Evolutionary conservation across 2,888 invertebrate species (phyloP).

Genomic region (Habroteleia sp.): DNA sequence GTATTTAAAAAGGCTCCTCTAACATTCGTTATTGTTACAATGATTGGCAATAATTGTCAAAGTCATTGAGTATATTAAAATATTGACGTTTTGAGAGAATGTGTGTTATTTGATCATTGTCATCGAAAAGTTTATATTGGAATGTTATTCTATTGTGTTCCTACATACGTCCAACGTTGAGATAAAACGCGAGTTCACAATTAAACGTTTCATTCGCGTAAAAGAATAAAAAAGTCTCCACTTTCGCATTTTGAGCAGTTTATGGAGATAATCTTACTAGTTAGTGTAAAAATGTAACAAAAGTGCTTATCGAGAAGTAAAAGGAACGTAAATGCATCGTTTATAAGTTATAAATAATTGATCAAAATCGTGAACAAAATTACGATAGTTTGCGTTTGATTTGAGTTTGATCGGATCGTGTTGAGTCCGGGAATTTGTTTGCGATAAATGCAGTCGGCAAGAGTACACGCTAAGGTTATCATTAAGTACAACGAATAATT

Average conservation of each 20-base stretch:
- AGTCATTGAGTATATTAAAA: slow-evolving; percentile 43
- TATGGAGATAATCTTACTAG: slow-evolving; percentile 20
- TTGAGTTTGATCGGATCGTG: too few species aligned
- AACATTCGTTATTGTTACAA: slow-evolving; percentile 36
- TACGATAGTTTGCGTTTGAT: slow-evolving; percentile 28
- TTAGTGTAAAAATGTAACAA: slow-evolving; percentile 1
- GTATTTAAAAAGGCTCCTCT: slow-evolving; percentile 28
- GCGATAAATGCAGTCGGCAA: slow-evolving; percentile 44
- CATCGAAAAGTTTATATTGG: too few species aligned
- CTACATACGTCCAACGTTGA: slow-evolving; percentile 37
- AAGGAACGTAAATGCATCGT: too few species aligned
- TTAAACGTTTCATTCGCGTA: not conserved
- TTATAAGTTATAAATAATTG: too few species aligned
- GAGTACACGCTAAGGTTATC: slow-evolving; percentile 36
- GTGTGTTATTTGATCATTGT: slow-evolving; percentile 42
- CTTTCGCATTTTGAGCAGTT: slow-evolving; percentile 24
- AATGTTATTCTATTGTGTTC: slow-evolving; percentile 29
- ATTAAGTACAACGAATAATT: slow-evolving; percentile 52
- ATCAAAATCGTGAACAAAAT: slow-evolving; percentile 9
- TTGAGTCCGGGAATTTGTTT: slow-evolving; percentile 36
- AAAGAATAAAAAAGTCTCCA: slow-evolving; percentile 13
- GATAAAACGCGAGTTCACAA: slow-evolving; percentile 17
- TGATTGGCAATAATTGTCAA: slow-evolving; percentile 31
- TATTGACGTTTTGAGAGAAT: slow-evolving; percentile 55
- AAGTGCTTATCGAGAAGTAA: slow-evolving; percentile 2